Conservation (phyloP, 2,797 vertebrate species). For the Leptodactylus fallax region DNA sequence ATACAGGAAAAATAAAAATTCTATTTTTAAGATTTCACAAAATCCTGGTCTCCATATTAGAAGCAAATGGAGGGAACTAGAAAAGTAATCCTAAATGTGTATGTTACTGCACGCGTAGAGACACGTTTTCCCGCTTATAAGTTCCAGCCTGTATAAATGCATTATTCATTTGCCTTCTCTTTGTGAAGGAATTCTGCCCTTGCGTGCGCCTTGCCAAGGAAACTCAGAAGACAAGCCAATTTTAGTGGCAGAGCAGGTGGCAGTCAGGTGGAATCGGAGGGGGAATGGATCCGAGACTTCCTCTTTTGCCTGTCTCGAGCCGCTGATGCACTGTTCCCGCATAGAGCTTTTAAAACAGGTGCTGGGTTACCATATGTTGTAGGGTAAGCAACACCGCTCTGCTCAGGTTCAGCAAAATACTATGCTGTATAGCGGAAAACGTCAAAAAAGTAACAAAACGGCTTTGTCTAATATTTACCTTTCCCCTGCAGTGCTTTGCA, state of each 20-base stretch:
- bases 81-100: not conserved
- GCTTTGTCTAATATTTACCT: not conserved
- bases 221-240: slow-evolving; percentile 74
- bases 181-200: slow-evolving; percentile 45
- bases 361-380: slow-evolving; percentile 74
- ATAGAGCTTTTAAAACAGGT: slow-evolving; percentile 71
- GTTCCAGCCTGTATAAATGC: not conserved
- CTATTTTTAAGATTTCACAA: not conserved
- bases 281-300: slow-evolving; percentile 72
- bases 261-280: slow-evolving; percentile 78
- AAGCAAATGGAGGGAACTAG: not conserved
- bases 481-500: not conserved
- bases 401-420: not conserved
- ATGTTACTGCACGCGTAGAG: not conserved
- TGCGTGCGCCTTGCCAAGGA: slow-evolving; percentile 62
- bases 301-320: slow-evolving; percentile 69
- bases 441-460: not conserved
- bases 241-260: slow-evolving; percentile 86
- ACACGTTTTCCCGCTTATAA: slow-evolving; percentile 1
- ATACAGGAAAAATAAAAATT: not conserved
- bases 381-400: slow-evolving; percentile 39
- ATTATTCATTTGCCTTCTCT: slow-evolving; percentile 27
- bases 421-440: not conserved
- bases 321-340: slow-evolving; percentile 69
- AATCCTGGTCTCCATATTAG: not conserved